A percentile compares a stretch with the other conserved stretches of the same genome.
These are phyloP conservation scores for Eupeodes corollae DNA, from an alignment of 1,140 invertebrate genomes.

Conservation along the genomic window DNA sequence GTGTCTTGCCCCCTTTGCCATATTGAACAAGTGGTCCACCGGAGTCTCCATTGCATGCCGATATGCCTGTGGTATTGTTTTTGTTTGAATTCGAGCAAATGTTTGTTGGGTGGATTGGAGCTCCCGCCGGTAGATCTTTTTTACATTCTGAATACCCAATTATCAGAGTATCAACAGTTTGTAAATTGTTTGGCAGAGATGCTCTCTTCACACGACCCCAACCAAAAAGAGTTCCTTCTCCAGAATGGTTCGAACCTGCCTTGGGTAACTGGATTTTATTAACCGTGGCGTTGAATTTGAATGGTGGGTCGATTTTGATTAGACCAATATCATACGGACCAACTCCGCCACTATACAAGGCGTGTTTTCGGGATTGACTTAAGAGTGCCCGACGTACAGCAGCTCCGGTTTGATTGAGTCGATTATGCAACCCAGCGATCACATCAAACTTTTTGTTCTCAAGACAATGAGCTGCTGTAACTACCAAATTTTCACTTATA, in stretches of 20 bases:
- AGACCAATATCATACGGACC: conserved; percentile 31
- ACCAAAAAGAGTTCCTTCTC: conserved; percentile 28
- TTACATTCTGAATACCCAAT: conserved; percentile 15
- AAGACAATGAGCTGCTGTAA: conserved; percentile 44
- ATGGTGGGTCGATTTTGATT: conserved; percentile 20
- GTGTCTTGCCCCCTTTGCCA: conserved; percentile 16
- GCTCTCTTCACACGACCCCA: conserved; percentile 34
- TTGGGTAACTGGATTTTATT: conserved; percentile 21
- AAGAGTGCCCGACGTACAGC: conserved; percentile 27
- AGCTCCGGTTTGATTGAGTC: conserved; percentile 15
- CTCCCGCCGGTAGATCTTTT: conserved; percentile 17
- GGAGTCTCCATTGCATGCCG: conserved; percentile 55
- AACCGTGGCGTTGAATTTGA: conserved; percentile 20
- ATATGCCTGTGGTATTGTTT: conserved; percentile 28
- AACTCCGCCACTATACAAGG: conserved; percentile 15
- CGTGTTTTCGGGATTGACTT: conserved; percentile 17
- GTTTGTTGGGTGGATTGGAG: conserved; percentile 32
- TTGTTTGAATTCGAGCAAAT: conserved; percentile 48
- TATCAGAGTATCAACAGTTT: conserved; percentile 23
- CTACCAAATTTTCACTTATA: conserved; percentile 46
- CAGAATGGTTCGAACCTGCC: conserved; percentile 16
- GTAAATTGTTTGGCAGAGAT: conserved; percentile 30
- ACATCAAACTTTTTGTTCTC: conserved; percentile 10
- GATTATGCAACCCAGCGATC: conserved; percentile 23
- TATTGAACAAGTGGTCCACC: conserved; percentile 50